Evolutionary conservation across 2,888 invertebrate genomes (phyloP).

Genomic region (Achlya flavicornis): DNA sequence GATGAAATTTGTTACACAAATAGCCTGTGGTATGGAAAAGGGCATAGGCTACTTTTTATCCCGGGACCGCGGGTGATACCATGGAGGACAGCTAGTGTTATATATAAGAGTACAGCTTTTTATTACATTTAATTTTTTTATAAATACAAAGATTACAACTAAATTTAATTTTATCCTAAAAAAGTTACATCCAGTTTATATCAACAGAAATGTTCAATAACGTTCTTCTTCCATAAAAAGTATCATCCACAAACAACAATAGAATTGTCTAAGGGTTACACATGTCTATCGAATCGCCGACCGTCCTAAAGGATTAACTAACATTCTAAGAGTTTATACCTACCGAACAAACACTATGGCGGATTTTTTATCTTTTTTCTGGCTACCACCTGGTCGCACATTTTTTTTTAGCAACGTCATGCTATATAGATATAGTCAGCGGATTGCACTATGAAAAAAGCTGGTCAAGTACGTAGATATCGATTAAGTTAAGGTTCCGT

Average conservation of each 20-base stretch:
- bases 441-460: constrained; percentile 23
- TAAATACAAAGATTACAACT: too few species aligned
- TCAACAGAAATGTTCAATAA: constrained; percentile 1
- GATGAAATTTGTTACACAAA: too few species aligned
- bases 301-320: constrained; percentile 62
- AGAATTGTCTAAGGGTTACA: constrained; percentile 65
- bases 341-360: constrained; percentile 40
- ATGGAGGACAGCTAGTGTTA: too few species aligned
- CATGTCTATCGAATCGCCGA: constrained; percentile 61
- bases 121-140: too few species aligned
- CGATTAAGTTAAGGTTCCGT: background rate
- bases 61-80: too few species aligned
- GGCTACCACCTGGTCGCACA: constrained; percentile 64
- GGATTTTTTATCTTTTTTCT: constrained; percentile 51
- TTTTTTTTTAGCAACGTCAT: constrained; percentile 65
- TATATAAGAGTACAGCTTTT: too few species aligned
- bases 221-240: background rate
- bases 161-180: background rate
- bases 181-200: background rate
- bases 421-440: constrained; percentile 61
- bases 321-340: constrained; percentile 29
- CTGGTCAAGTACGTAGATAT: background rate
- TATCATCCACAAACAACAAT: constrained; percentile 37
- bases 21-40: too few species aligned
- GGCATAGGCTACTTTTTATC: too few species aligned